phyloP scores from a whole-genome alignment of 2,797 vertebrate genomes.

The Todus mexicanus region DNA sequence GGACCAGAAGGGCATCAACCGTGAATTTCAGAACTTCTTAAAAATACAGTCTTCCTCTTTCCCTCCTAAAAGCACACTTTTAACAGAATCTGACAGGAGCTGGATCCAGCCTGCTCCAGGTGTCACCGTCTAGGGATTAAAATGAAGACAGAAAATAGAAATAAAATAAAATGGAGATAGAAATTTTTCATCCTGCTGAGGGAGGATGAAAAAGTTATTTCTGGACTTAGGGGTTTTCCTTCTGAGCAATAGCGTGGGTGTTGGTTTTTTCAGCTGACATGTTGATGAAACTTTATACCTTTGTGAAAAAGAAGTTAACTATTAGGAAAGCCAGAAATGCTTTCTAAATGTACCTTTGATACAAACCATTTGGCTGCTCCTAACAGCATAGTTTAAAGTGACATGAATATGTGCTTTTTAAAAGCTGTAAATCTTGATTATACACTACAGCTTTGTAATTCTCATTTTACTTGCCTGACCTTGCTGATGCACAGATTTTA shows the following conservation, averaged over 20 bases:
- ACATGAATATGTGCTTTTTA: not conserved
- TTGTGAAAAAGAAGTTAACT: not conserved
- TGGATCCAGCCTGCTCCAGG: not conserved
- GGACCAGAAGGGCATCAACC: not conserved
- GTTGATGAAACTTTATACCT: not conserved
- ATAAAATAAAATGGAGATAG: too few species aligned
- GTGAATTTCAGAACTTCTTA: not conserved
- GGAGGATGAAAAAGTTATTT: not conserved
- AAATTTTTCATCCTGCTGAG: not conserved
- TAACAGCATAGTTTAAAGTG: not conserved
- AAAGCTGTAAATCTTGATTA: not conserved
- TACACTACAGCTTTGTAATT: not conserved
- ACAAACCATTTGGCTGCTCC: not conserved
- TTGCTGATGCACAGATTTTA: accelerated
- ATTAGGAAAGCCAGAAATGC: not conserved
- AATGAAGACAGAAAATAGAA: not conserved
- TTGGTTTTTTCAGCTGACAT: not conserved
- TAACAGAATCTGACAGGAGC: not conserved
- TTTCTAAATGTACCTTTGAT: not conserved
- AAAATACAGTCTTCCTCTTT: not conserved
- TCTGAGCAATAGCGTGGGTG: not conserved
- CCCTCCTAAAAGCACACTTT: not conserved
- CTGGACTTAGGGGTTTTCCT: not conserved
- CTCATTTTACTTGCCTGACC: not conserved
- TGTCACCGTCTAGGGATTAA: not conserved